Evolutionary conservation across 2,797 vertebrate species (phyloP), one percentile per base, ranked within the genome.

Genomic region (Poecilia velifera): DNA sequence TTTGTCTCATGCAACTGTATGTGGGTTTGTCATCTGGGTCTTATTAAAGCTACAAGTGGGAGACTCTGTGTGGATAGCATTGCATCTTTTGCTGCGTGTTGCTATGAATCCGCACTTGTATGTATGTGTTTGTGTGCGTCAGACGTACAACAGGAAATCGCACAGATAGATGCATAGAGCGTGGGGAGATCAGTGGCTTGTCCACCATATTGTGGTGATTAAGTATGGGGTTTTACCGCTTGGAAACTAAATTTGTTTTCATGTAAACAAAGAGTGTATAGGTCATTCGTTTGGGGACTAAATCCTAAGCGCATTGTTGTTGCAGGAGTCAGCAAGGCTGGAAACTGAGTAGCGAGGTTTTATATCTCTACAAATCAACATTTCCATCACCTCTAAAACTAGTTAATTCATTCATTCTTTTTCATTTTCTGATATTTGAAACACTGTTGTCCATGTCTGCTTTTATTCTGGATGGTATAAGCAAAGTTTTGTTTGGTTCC

Each of bases 1-100:
- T 90, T 45, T 76, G 76, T 76, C 73, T 90, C 59, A 16, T 80
- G 49, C 51, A n/a, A 81, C 72, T 85, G 87, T 74, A 74, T 84
- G 78, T 85, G 86, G 87, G 83, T 87, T 80, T 91, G 86, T 94
- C 95, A 95, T 95, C 93, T 95, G 95, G 94, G 81, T 92, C 86
- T 90, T 80, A 93, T 95, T 93, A 94, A 86, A 73, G 53, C 45
- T 87, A 70, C 77, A 59, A 78, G 77, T 72, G 55, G 79, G 77
- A 71, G 66, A 36, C 70, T 83, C 62, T 90, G 86, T 41, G 74
- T 71, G 64, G 34, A 66, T 79, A 49, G 81, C 76, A 71, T 76
- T 73, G 74, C 64, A 78, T 84, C 64, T 75, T 72, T 39, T 78
- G 39, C 64, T 79, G 46, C 73, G 72, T 79, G 83, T 84, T 88